Conservation (phyloP, 1,140 invertebrate species). For the Brachionus calyciflorus region DNA sequence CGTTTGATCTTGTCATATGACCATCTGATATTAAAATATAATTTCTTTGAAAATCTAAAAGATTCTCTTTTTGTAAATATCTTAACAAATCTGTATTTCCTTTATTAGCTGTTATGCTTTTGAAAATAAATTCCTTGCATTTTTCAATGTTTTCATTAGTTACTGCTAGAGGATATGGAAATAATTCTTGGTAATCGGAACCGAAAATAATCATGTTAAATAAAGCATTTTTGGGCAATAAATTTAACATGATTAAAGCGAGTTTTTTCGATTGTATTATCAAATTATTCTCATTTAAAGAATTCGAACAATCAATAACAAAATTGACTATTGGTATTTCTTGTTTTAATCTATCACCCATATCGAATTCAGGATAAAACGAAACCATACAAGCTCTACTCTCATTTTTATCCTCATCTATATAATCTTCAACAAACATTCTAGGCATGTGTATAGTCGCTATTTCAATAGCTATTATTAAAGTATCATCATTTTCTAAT, state of each 20-base stretch:
- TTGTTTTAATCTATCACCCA: constrained; percentile 47
- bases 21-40: constrained; percentile 32
- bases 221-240: neutral
- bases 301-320: constrained; percentile 41
- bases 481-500: constrained; percentile 51
- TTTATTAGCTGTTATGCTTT: neutral
- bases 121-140: neutral
- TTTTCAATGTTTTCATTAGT: neutral
- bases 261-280: constrained; percentile 14
- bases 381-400: constrained; percentile 58
- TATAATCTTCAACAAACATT: constrained; percentile 58
- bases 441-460: constrained; percentile 59
- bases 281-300: constrained; percentile 28
- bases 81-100: constrained; percentile 35
- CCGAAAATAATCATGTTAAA: constrained; percentile 42
- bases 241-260: neutral
- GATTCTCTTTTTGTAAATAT: constrained; percentile 1
- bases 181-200: constrained; percentile 11
- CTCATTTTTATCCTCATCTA: constrained; percentile 50
- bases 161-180: constrained; percentile 1
- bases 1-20: constrained; percentile 28
- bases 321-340: neutral
- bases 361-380: constrained; percentile 60
- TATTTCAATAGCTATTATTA: constrained; percentile 55
- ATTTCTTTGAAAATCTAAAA: neutral